Conservation (phyloP, 2,113 vertebrate species). For the Patagioenas fasciata region DNA sequence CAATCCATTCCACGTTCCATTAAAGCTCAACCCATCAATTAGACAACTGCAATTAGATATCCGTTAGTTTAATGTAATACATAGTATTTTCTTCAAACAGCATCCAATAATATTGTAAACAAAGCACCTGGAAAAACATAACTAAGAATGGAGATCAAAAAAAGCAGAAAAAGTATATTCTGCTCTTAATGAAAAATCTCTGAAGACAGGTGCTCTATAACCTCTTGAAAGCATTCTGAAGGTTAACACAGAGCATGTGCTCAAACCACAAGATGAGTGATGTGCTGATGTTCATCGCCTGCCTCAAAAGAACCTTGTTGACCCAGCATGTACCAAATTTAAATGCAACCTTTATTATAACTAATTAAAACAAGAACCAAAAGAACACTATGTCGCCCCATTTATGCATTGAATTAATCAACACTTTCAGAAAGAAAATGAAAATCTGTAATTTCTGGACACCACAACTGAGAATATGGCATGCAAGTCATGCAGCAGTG, state of each 20-base stretch:
- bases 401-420: background rate
- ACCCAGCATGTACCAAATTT: rapidly evolving
- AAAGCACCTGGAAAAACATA: background rate
- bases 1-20: background rate
- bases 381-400: background rate
- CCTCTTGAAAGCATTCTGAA: background rate
- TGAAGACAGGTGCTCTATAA: background rate
- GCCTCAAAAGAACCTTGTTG: background rate
- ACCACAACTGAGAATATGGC: background rate
- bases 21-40: background rate
- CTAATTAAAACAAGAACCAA: background rate
- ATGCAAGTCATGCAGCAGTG: background rate
- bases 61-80: background rate
- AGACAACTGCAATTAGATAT: background rate
- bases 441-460: rapidly evolving
- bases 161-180: background rate
- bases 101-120: background rate
- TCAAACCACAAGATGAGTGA: background rate
- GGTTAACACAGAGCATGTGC: background rate
- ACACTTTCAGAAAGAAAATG: background rate
- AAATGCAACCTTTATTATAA: background rate
- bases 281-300: rapidly evolving
- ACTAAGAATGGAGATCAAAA: background rate
- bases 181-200: background rate
- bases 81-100: background rate